Conservation (phyloP, 2,888 invertebrate genomes). For the Ligdia adustata region DNA sequence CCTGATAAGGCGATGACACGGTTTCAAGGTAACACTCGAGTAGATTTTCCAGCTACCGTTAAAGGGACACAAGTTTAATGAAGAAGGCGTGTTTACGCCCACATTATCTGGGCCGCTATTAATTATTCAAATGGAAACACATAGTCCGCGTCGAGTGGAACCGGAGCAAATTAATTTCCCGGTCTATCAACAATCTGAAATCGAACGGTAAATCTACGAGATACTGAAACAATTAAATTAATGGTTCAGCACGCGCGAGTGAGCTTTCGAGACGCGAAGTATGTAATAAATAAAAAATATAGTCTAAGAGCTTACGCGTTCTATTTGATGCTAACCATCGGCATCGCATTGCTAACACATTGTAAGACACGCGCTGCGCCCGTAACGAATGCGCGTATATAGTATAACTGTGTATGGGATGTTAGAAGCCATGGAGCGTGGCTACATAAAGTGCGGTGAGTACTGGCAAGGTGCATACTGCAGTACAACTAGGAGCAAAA, state of each 20-base stretch:
- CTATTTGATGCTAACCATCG: too few relatives aligned
- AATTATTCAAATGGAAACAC: constrained; percentile 24
- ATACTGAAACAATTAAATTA: constrained; percentile 40
- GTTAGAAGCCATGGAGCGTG: constrained; percentile 3
- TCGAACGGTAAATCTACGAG: constrained; percentile 40
- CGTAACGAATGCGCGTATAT: constrained; percentile 16
- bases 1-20: not conserved
- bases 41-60: not conserved
- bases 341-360: constrained; percentile 17
- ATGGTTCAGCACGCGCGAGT: constrained; percentile 27
- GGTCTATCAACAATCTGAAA: constrained; percentile 41
- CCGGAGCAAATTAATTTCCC: constrained; percentile 35
- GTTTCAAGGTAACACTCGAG: not conserved
- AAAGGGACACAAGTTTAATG: constrained; percentile 15
- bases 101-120: constrained; percentile 21
- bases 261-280: constrained; percentile 25
- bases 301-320: too few relatives aligned
- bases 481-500: not conserved
- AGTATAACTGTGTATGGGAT: constrained; percentile 16
- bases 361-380: constrained; percentile 26
- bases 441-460: constrained; percentile 13
- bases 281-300: constrained; percentile 21
- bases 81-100: constrained; percentile 10
- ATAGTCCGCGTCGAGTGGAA: constrained; percentile 21
- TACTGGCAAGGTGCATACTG: constrained; percentile 17